Evolutionary conservation across 2,888 invertebrate species (phyloP), one percentile per base, ranked within the genome.

Genomic region (Pandemis heparana): DNA sequence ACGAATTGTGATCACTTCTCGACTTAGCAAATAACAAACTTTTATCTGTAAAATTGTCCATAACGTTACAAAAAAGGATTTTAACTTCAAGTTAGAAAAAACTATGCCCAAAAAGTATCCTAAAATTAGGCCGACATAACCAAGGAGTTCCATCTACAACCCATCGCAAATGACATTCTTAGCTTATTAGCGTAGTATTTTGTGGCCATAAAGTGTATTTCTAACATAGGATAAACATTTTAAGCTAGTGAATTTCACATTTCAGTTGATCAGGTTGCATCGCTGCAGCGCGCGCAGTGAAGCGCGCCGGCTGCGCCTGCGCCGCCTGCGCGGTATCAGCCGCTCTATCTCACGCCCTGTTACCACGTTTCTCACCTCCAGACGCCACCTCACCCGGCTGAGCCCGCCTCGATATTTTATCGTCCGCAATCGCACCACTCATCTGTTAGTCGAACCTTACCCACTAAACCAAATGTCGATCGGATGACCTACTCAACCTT

Each of bases 291-390:
- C 39, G 61, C 68, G 69, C 48, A 23, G 53, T 7, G 65, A 43
- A 62, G 69, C 65, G 69, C 61, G 70, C 59, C 59, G 56, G 62
- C 64, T 48, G 74, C 70, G 73, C 77, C 75, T 69, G 78, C 71
- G 74, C 71, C 75, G 77, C 80, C 77, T 79, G 84, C 79, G 79
- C 82, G 83, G 80, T 92, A 92, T 92, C 92, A 79, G 77, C 81
- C 80, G 84, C 79, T 81, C 88, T 87, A 92, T 93, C 92, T 93
- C 92, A 92, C 91, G 92, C 88, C 88, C 89, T 83, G 89, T 86
- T 87, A 83, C 91, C 92, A 91, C 92, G 92, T 90, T 92, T 91
- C 91, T 93, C 94, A 93, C 93, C 93, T 92, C 92, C 81, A 82
- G 86, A 87, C 88, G 85, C 86, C 90, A 87, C 87, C 88, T 87